Evolutionary conservation across 1,140 invertebrate species (phyloP), one percentile per base, ranked within the genome.

Genomic region (Bombus soroeensis): DNA sequence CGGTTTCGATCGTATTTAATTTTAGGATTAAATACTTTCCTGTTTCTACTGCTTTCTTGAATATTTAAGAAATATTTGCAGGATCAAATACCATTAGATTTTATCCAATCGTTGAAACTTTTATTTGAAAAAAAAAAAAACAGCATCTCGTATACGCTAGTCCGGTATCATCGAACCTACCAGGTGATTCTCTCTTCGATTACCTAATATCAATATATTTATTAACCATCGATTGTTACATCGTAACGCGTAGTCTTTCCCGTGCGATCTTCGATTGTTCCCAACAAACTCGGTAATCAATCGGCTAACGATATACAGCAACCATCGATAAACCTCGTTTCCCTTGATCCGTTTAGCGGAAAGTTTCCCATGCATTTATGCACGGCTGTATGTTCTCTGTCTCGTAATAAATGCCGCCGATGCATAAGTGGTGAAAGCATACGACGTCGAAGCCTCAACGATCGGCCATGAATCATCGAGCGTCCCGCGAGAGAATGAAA

Each of bases 331-430:
- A 79, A 47, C 8, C n/a, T 34, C 12, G 78, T 81, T 72, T 13
- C 68, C 68, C 37, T 79, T 68, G 37, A 78, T 78, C 53, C 77
- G 77, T 70, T 70, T 80, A 47, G 41, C 47, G 22, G 34, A 28
- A 13, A 62, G 41, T 79, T 79, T 79, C 64, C 15, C 64, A 37
- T 32, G 32, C 22, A 22, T 68, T 28, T 41, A 34, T n/a, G 39
- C 59, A 22, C 59, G 59, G 43, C 64, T 15, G 18, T n/a, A 25
- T 28, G n/a, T 25, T 34, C n/a, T 6, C 34, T 37, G 3, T 34
- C 74, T 59, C 32, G 72, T 25, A 41, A 25, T 68, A 68, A 28
- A 39, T 39, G 43, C 37, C 62, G 43, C 53, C 73, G 59, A 34
- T 86, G 32, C 15, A 75, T 74, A 43, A 64, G 66, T 8, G n/a